These are phyloP conservation scores for Harpalus rubripes DNA, from an alignment of 2,888 invertebrate genomes.

Conservation along the genomic window DNA sequence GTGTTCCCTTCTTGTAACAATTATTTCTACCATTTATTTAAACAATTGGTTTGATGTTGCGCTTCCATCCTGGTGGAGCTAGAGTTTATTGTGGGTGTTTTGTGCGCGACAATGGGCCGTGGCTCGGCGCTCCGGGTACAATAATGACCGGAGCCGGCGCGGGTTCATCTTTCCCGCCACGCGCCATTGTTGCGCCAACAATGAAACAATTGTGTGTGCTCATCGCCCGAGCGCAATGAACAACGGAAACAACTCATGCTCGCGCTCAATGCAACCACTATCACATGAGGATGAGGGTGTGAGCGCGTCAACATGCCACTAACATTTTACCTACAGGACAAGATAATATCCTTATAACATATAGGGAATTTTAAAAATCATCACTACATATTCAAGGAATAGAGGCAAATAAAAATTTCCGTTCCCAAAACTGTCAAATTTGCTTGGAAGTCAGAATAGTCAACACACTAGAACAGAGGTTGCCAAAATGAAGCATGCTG, in stretches of 20 bases:
- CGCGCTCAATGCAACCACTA: constrained; percentile 13
- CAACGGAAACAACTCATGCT: constrained; percentile 52
- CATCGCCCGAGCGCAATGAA: constrained; percentile 41
- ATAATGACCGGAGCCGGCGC: constrained; percentile 21
- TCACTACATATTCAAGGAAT: neutral
- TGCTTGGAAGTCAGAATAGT: too few species aligned
- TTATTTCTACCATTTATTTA: neutral
- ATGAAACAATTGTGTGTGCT: constrained; percentile 38
- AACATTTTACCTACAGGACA: constrained; percentile 22
- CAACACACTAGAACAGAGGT: too few species aligned
- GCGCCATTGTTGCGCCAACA: constrained; percentile 34
- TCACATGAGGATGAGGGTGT: neutral
- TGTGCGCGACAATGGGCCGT: constrained; percentile 23
- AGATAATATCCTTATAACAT: neutral
- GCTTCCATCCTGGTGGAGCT: neutral
- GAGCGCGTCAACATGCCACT: neutral
- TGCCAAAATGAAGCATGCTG: too few species aligned
- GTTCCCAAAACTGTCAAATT: too few species aligned
- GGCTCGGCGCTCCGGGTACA: constrained; percentile 25
- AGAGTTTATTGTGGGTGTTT: neutral
- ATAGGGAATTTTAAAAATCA: neutral
- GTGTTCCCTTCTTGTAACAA: neutral
- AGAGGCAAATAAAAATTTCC: too few species aligned
- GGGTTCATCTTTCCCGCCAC: constrained; percentile 12
- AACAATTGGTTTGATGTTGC: neutral